A percentile compares a stretch with the other conserved stretches of the same genome.
Evolutionary conservation across 2,888 invertebrate species (phyloP).

Genomic region (Rotaria macrura): DNA sequence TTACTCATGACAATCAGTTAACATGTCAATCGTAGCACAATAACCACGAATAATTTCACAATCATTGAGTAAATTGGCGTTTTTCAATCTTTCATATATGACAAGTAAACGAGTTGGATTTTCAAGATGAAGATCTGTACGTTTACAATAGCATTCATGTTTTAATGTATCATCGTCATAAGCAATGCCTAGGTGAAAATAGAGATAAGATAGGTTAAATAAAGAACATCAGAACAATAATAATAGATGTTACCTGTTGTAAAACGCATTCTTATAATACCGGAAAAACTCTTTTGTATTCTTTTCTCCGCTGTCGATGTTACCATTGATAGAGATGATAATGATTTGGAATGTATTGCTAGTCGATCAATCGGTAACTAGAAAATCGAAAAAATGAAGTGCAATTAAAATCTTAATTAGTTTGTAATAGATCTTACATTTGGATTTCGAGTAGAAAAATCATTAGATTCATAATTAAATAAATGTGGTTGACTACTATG

Average conservation of each 20-base stretch:
- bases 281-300: not conserved
- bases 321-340: not conserved
- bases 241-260: not conserved
- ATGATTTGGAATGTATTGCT: conserved; percentile 7
- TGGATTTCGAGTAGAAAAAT: not conserved
- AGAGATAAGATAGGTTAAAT: not conserved
- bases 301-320: not conserved
- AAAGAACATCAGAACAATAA: not conserved
- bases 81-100: not conserved
- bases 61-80: not conserved
- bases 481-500: conserved; percentile 6
- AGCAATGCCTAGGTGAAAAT: not conserved
- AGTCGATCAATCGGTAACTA: not conserved
- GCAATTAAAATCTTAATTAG: too few relatives aligned
- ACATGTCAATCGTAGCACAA: conserved; percentile 11
- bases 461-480: not conserved
- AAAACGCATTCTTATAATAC: not conserved
- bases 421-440: not conserved
- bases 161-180: conserved; percentile 10
- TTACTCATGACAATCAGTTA: conserved; percentile 12
- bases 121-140: not conserved
- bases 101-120: not conserved
- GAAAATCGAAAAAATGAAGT: too few relatives aligned
- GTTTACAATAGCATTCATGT: conserved; percentile 21
- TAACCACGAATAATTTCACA: conserved; percentile 18